A percentile compares a stretch with the other conserved stretches of the same genome.
Evolutionary conservation across 2,797 vertebrate genomes (phyloP).

Genomic region (Okamejei kenojei): DNA sequence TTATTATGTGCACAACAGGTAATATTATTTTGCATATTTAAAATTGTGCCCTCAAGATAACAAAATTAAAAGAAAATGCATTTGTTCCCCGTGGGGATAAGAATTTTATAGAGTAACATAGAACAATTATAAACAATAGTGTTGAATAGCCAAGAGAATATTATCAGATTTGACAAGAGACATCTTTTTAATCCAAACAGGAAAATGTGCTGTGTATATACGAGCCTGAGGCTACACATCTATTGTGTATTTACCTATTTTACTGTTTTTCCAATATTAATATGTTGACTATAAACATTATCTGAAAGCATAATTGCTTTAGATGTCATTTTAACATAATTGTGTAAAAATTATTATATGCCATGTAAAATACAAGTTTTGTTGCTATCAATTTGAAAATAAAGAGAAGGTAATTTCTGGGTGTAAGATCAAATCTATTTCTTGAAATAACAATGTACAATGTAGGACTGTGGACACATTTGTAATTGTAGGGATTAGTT

Average conservation of each 20-base stretch:
- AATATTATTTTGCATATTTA: neutral
- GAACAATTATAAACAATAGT: neutral
- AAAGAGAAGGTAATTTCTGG: neutral
- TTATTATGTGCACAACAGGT: neutral
- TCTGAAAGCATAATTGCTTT: neutral
- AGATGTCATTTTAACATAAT: neutral
- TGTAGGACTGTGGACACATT: neutral
- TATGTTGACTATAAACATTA: neutral
- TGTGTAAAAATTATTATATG: neutral
- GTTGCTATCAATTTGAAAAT: neutral
- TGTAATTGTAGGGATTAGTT: neutral
- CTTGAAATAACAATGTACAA: neutral
- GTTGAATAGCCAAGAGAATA: neutral
- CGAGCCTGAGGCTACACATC: neutral
- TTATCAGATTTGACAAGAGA: neutral
- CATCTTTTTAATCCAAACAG: neutral
- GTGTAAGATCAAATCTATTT: neutral
- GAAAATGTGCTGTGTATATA: neutral
- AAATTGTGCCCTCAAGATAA: neutral
- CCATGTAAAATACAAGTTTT: neutral
- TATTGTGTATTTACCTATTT: neutral
- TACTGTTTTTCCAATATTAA: neutral
- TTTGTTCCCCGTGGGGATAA: too few relatives aligned
- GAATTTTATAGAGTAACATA: neutral
- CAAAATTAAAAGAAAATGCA: neutral